phyloP scores from a whole-genome alignment of 2,113 vertebrate genomes.

The Herpetotheres cachinnans region DNA sequence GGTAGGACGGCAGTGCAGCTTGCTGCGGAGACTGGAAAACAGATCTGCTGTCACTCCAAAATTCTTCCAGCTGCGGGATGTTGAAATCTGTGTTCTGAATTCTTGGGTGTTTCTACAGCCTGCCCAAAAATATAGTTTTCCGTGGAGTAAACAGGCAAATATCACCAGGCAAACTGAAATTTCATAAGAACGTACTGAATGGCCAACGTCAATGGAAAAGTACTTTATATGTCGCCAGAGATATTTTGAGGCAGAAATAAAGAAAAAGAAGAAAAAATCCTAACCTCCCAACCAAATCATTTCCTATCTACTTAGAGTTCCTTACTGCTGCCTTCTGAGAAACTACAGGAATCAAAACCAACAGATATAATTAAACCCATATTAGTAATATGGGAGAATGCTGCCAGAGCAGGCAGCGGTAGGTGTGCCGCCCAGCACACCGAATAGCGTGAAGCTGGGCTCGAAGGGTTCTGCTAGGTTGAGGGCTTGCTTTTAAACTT shows the following conservation, averaged over 20 bases:
- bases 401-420: background rate
- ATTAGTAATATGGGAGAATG: background rate
- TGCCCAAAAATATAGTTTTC: background rate
- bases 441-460: background rate
- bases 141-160: background rate
- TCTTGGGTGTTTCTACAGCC: background rate
- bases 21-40: background rate
- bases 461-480: background rate
- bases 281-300: background rate
- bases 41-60: background rate
- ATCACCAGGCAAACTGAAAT: background rate
- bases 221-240: background rate
- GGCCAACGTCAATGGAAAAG: background rate
- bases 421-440: background rate
- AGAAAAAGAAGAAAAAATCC: background rate
- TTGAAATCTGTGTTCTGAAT: conserved; percentile 3
- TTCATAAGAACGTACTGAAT: background rate
- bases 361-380: background rate
- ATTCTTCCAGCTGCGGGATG: background rate
- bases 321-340: background rate
- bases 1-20: background rate
- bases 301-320: background rate
- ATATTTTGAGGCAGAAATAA: background rate
- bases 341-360: background rate
- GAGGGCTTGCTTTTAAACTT: background rate